Conservation (phyloP, 2,797 vertebrate species). For the Chanos chanos region DNA sequence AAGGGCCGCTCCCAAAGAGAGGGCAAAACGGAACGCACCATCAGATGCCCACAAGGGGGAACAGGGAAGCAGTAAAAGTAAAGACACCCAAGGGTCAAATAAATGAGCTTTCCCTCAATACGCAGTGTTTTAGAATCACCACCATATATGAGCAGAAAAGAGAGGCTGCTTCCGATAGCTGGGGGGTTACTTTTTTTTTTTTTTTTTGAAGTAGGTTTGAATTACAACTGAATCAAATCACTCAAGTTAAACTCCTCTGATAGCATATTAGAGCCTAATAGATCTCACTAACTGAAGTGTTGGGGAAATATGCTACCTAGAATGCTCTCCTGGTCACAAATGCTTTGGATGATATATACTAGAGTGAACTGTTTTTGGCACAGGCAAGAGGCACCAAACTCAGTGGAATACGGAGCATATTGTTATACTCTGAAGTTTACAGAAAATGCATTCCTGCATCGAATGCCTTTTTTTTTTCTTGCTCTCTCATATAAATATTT, state of each 20-base stretch:
- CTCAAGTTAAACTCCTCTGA: conserved; percentile 27
- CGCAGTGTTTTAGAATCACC: conserved; percentile 7
- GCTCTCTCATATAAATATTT: too few relatives aligned
- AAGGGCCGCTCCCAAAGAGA: conserved; percentile 56
- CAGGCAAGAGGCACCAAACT: conserved; percentile 3
- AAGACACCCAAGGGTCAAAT: conserved; percentile 50
- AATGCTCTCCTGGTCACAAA: conserved; percentile 8
- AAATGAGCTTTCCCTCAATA: conserved; percentile 52
- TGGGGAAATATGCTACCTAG: conserved; percentile 22
- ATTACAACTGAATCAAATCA: conserved; percentile 21
- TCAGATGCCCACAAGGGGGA: conserved; percentile 53
- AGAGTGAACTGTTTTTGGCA: conserved; percentile 47
- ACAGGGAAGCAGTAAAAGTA: conserved; percentile 48
- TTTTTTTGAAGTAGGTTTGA: conserved; percentile 7
- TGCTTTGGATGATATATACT: too few relatives aligned
- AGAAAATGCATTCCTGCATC: conserved; percentile 79
- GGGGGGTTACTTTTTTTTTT: too few relatives aligned
- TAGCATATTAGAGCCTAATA: conserved; percentile 10
- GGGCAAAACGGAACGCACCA: conserved; percentile 47
- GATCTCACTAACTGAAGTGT: conserved; percentile 46
- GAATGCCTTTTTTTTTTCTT: conserved; percentile 52
- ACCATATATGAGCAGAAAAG: conserved; percentile 2
- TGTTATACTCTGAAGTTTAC: conserved; percentile 76
- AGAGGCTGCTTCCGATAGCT: too few relatives aligned
- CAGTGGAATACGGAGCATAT: conserved; percentile 23